Percentiles rank a stretch among this genome's conserved stretches.
Conservation (phyloP, 2,888 invertebrate species). For the Drosophila longiperda region DNA sequence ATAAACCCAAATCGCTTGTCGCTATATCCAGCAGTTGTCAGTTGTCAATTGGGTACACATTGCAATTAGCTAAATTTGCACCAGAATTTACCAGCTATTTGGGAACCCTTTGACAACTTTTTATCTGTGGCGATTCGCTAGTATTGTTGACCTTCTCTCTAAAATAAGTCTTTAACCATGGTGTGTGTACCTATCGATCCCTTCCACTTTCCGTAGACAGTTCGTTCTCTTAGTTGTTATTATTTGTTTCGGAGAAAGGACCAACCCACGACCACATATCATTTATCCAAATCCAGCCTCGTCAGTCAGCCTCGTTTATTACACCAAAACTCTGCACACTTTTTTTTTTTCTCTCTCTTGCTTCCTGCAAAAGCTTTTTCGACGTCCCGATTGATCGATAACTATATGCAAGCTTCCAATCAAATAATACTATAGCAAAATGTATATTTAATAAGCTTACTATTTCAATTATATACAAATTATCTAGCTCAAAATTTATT, state of each 20-base stretch:
- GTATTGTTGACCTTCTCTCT: constrained; percentile 24
- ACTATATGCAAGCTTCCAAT: constrained; percentile 36
- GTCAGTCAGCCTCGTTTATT: constrained; percentile 25
- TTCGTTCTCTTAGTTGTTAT: constrained; percentile 35
- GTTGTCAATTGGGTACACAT: constrained; percentile 43
- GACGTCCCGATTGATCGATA: constrained; percentile 45
- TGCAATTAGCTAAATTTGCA: constrained; percentile 3
- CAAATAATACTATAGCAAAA: constrained; percentile 38
- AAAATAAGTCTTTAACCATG: constrained; percentile 13
- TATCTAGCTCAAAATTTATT: constrained; percentile 61
- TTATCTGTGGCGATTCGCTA: constrained; percentile 5
- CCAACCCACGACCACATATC: constrained; percentile 7
- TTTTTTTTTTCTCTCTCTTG: constrained; percentile 18
- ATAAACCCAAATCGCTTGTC: constrained; percentile 29
- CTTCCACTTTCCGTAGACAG: constrained; percentile 6
- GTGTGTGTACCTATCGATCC: constrained; percentile 14
- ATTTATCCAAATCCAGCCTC: constrained; percentile 26
- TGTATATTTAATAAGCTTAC: constrained; percentile 60
- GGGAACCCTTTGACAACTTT: constrained; percentile 21
- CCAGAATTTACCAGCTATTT: neutral
- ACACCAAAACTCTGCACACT: constrained; percentile 46
- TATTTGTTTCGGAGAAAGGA: constrained; percentile 25
- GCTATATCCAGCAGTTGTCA: constrained; percentile 19
- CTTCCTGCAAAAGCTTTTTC: constrained; percentile 42
- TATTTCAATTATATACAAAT: constrained; percentile 53